phyloP scores from a whole-genome alignment of 1,140 invertebrate species.

The Coboldia fuscipes region DNA sequence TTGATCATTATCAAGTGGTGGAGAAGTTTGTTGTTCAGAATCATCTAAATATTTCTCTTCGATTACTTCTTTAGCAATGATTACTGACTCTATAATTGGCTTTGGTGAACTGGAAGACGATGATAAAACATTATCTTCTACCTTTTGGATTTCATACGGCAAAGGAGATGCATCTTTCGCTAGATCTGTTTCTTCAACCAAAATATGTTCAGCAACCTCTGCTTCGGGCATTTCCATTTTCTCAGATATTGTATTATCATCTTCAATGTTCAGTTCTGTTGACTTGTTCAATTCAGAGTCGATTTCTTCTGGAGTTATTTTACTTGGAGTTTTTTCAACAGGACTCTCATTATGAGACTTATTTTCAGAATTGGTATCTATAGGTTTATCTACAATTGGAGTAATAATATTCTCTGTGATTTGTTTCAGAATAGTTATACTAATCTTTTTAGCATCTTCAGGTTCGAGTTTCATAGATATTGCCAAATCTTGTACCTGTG shows the following conservation, averaged over 20 bases:
- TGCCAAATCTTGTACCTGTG: slow-evolving; percentile 10
- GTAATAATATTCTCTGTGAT: slow-evolving; percentile 1
- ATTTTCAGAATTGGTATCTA: not conserved
- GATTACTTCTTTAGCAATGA: slow-evolving; percentile 31
- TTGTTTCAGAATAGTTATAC: slow-evolving; percentile 15
- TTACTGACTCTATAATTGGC: slow-evolving; percentile 23
- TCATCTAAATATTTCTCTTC: slow-evolving; percentile 29
- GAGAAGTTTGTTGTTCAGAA: slow-evolving; percentile 24
- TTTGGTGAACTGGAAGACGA: slow-evolving; percentile 13
- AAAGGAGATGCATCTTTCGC: slow-evolving; percentile 10
- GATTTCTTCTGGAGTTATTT: not conserved
- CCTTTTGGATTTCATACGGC: slow-evolving; percentile 27
- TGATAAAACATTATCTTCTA: slow-evolving; percentile 31
- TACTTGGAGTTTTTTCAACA: not conserved
- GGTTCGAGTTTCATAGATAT: slow-evolving; percentile 13
- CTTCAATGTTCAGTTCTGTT: not conserved
- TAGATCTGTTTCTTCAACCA: slow-evolving; percentile 20
- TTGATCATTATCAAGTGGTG: slow-evolving; percentile 5
- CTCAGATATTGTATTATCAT: slow-evolving; percentile 2
- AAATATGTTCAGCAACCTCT: slow-evolving; percentile 12
- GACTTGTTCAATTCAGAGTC: not conserved
- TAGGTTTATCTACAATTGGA: not conserved
- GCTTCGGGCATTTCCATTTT: slow-evolving; percentile 1
- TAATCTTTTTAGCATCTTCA: slow-evolving; percentile 14
- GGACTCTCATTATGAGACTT: too few relatives aligned